These are phyloP conservation scores for Lamprotornis superbus DNA, from an alignment of 2,113 vertebrate genomes.

Conservation along the genomic window DNA sequence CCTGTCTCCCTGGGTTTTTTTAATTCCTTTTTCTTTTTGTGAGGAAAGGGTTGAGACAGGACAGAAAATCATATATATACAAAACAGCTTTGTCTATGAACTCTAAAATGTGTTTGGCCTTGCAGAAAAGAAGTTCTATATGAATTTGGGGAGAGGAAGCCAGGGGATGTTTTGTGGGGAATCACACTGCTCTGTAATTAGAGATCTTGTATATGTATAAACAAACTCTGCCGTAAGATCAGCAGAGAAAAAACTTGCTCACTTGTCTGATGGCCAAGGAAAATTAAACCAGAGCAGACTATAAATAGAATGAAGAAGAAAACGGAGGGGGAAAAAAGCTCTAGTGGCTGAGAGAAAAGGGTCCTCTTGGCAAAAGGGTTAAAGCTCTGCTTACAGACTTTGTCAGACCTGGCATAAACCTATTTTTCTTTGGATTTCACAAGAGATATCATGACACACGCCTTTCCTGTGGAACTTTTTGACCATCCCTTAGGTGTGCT, in stretches of 20 bases:
- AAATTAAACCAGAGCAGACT: slow-evolving; percentile 16
- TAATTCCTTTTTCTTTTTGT: not conserved
- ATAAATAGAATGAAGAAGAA: slow-evolving; percentile 34
- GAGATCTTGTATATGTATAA: slow-evolving; percentile 7
- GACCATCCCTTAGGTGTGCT: not conserved
- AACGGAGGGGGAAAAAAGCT: not conserved
- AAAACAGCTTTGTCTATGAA: slow-evolving; percentile 19
- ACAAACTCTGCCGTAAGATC: slow-evolving; percentile 25
- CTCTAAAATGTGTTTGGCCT: not conserved
- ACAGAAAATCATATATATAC: not conserved
- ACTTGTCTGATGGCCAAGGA: slow-evolving; percentile 50
- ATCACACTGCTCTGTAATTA: slow-evolving; percentile 1
- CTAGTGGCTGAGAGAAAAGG: not conserved
- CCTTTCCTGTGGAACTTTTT: not conserved
- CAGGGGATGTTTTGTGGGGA: not conserved
- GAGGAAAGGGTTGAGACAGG: not conserved
- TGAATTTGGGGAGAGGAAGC: not conserved
- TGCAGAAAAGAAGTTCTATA: not conserved
- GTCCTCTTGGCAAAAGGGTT: not conserved
- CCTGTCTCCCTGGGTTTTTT: not conserved
- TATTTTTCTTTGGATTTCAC: not conserved
- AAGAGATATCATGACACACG: not conserved
- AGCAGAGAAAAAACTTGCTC: slow-evolving; percentile 37
- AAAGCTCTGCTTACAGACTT: not conserved
- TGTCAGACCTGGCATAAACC: not conserved